These are phyloP conservation scores for Scomberomorus guttatus DNA, from an alignment of 2,797 vertebrate genomes.

Conservation along the genomic window DNA sequence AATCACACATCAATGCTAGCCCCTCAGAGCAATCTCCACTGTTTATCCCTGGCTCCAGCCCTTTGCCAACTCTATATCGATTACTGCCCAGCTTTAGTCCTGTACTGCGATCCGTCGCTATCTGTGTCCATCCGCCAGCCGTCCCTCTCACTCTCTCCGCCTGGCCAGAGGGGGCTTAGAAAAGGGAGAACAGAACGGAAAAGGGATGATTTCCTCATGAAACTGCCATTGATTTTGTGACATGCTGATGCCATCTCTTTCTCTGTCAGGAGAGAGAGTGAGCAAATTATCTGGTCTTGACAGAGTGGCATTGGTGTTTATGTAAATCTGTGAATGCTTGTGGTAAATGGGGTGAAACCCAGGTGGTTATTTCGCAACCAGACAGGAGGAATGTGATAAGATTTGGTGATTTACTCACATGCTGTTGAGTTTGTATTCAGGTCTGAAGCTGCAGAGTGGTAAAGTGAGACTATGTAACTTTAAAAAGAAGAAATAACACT, in stretches of 20 bases:
- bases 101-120: constrained; percentile 58
- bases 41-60: constrained; percentile 75
- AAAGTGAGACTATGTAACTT: constrained; percentile 4
- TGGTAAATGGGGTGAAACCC: constrained; percentile 15
- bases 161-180: constrained; percentile 48
- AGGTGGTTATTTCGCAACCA: constrained; percentile 32
- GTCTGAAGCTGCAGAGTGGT: constrained; percentile 1
- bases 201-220: constrained; percentile 80
- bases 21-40: constrained; percentile 78
- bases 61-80: constrained; percentile 77
- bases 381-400: constrained; percentile 19
- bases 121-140: constrained; percentile 58
- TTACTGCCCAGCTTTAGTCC: constrained; percentile 63
- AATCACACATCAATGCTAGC: constrained; percentile 82
- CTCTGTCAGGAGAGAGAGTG: constrained; percentile 47
- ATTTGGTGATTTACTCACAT: constrained; percentile 25
- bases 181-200: constrained; percentile 13
- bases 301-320: constrained; percentile 19
- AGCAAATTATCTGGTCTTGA: constrained; percentile 39
- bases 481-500: no score
- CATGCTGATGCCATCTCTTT: constrained; percentile 68
- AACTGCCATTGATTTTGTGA: constrained; percentile 81
- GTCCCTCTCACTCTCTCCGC: constrained; percentile 32
- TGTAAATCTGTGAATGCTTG: constrained; percentile 46
- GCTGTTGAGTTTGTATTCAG: neutral